A percentile compares a stretch with the other conserved stretches of the same genome.
These are phyloP conservation scores for Aphis craccivora DNA, from an alignment of 1,140 invertebrate genomes.

Conservation along the genomic window DNA sequence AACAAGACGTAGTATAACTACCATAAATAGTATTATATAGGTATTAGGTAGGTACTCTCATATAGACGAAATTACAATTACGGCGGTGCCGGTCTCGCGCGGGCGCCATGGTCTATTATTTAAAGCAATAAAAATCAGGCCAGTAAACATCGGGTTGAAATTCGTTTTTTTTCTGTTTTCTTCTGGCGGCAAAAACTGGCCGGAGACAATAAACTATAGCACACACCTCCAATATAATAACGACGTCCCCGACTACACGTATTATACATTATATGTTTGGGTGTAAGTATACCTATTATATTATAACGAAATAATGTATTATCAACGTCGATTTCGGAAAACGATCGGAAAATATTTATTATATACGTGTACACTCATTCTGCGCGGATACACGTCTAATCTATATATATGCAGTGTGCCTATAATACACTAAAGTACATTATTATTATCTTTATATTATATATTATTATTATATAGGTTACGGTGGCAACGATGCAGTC, in stretches of 20 bases:
- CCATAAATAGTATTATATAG: neutral
- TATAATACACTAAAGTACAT: neutral
- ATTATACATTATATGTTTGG: conserved; percentile 10
- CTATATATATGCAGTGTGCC: neutral
- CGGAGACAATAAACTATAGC: neutral
- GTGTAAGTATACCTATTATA: neutral
- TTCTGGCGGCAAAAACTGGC: conserved; percentile 11
- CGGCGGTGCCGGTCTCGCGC: neutral
- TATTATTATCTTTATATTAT: conserved; percentile 3
- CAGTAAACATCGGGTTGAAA: conserved; percentile 50
- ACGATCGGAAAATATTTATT: conserved; percentile 20
- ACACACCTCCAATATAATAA: neutral
- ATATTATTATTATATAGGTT: conserved; percentile 3
- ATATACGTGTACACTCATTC: neutral
- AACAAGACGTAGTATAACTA: neutral
- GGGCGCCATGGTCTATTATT: conserved; percentile 53
- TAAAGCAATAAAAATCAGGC: conserved; percentile 55
- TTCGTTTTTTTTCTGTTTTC: conserved; percentile 7
- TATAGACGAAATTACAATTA: conserved; percentile 30
- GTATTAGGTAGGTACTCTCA: no score
- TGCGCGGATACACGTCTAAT: neutral
- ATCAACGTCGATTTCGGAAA: neutral
- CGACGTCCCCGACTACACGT: neutral
- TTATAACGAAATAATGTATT: conserved; percentile 27
- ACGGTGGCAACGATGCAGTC: neutral